Percentiles rank a stretch among this genome's conserved stretches.
phyloP scores from a whole-genome alignment of 2,797 vertebrate species.

The Anabacerthia variegaticeps region DNA sequence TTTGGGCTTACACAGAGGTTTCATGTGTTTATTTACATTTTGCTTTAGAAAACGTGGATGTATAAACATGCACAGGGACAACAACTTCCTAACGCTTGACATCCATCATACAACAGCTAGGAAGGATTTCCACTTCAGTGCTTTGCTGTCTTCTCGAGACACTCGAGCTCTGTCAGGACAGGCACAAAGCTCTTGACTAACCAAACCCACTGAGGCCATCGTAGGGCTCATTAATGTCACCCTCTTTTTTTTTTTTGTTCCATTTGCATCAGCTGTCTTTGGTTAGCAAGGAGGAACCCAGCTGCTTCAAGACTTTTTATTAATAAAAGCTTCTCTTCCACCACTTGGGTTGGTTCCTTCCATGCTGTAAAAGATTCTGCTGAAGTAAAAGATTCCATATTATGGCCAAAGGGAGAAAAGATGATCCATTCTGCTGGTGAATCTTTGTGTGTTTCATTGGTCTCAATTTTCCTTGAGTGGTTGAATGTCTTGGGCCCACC shows the following conservation, averaged over 20 bases:
- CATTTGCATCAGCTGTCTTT: neutral
- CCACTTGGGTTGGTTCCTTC: fast-evolving
- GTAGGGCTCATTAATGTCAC: neutral
- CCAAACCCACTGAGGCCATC: neutral
- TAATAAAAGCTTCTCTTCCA: neutral
- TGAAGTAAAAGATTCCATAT: neutral
- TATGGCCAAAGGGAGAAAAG: neutral
- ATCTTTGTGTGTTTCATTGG: neutral
- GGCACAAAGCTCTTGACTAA: neutral
- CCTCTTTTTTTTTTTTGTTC: neutral
- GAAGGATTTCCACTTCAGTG: neutral
- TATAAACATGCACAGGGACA: slow-evolving; percentile 65
- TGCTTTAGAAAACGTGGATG: slow-evolving; percentile 55
- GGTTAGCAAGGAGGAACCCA: neutral
- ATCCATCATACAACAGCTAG: neutral
- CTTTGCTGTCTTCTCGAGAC: neutral
- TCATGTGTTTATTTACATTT: slow-evolving; percentile 75
- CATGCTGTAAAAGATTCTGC: neutral
- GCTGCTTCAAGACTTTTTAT: neutral
- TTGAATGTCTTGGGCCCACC: neutral
- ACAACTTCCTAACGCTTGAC: slow-evolving; percentile 40
- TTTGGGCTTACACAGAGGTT: slow-evolving; percentile 46
- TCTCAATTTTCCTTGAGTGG: neutral
- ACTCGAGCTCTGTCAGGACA: slow-evolving; percentile 4
- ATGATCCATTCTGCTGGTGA: neutral